phyloP scores from a whole-genome alignment of 2,113 vertebrate genomes.

The Pongo abelii region DNA sequence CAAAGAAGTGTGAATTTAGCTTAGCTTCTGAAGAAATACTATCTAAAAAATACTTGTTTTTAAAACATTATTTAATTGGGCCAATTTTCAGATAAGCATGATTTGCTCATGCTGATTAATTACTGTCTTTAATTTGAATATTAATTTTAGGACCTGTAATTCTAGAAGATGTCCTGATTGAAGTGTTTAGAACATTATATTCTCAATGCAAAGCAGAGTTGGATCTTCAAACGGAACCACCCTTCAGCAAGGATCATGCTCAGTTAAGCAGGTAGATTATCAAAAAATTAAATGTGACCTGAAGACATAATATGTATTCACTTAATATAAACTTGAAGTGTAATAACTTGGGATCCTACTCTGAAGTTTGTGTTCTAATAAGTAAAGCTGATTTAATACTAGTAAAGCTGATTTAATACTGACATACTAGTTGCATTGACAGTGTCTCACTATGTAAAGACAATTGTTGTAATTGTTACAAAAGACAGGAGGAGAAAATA shows the following conservation, averaged over 20 bases:
- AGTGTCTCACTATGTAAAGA: background rate
- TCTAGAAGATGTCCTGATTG: slow-evolving; percentile 97
- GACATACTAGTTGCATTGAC: background rate
- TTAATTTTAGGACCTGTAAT: slow-evolving; percentile 93
- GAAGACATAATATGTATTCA: background rate
- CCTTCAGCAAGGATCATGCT: slow-evolving; percentile 96
- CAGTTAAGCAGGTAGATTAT: slow-evolving; percentile 94
- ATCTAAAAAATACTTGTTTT: slow-evolving; percentile 14
- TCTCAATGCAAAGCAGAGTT: slow-evolving; percentile 95
- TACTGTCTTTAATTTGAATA: slow-evolving; percentile 58
- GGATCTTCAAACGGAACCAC: slow-evolving; percentile 93
- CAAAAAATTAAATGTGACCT: background rate
- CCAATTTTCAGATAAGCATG: background rate
- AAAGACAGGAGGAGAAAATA: background rate
- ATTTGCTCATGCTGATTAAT: background rate
- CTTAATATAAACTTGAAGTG: background rate
- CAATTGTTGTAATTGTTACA: background rate
- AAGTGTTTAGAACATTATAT: slow-evolving; percentile 96
- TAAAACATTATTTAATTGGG: background rate
- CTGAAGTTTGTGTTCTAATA: background rate
- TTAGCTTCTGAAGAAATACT: background rate
- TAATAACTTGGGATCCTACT: background rate
- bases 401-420: no score
- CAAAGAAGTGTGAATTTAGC: slow-evolving; percentile 27
- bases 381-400: background rate